Evolutionary conservation across 37 sponge, comb jelly and placozoan genomes (phyloP), one percentile per base, ranked within the genome.

Genomic region (Hexactinellida sp.): DNA sequence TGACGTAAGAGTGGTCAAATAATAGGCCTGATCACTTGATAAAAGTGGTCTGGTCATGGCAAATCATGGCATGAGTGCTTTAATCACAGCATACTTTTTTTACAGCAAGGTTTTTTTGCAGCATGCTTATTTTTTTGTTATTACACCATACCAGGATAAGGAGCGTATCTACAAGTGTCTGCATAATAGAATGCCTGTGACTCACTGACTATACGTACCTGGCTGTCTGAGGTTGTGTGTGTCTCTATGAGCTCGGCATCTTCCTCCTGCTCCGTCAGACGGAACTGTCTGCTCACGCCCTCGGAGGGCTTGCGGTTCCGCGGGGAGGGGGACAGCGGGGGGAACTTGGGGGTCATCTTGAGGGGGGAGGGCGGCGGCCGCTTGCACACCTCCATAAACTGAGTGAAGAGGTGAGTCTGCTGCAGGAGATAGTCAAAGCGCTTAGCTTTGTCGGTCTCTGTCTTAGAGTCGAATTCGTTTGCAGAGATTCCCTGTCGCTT

Each of bases 381-480:
- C 36, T 88, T 88, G 84, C 54, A 86, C 1, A 83, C 89, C 52
- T 88, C 92, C 89, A 95, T 92, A 86, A 99, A 95, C 28, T 99
- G 96, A 41, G 93, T 82, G 84, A 95, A 99, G 82, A 99, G 87
- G 38, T 99, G 94, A n/a, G 99, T 99, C 84, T 95, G 99, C 39
- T 95, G 89, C 51, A 99, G 87, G 3, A 99, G 93, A 71, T 86
- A 95, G 37, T 88, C 89, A 87, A 99, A 99, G 38, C 99, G 84
- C 71, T 92, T 98, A n/a, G 90, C 84, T 16, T 92, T 84, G 82
- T 96, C 96, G 0, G 86, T 63, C 76, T 63, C 76, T 28, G 76
- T n/a, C 76, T 25, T 25, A 10, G 13, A 63, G 5, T 63, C 76
- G 76, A 63, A 63, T 23, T 63, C 76, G 5, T 23, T 28, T 10